Evolutionary conservation across 2,113 vertebrate genomes (phyloP), one percentile per base, ranked within the genome.

Genomic region (Microcebus ravelobensis): DNA sequence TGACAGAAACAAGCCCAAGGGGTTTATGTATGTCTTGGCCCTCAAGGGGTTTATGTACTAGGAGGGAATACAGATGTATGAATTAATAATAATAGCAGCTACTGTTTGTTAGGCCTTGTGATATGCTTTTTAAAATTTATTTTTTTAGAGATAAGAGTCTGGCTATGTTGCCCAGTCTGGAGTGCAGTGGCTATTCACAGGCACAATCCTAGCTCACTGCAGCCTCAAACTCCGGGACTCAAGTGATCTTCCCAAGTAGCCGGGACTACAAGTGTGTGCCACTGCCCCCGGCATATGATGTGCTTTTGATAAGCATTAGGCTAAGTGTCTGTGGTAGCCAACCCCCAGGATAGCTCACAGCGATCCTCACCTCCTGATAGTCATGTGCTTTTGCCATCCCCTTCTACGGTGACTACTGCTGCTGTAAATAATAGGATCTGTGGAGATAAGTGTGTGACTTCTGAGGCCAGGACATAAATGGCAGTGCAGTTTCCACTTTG

Each of bases 361-460:
- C 21, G 61, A 67, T 12, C 52, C 25, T 82, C 15, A 45, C 36
- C 63, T 48, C 59, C 55, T 86, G 21, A 50, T 20, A 63, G 25
- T 70, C 73, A 29, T 50, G 15, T 79, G 31, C n/a, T 90, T 57
- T 0, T 86, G 13, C 29, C 34, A 10, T n/a, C 34, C 31, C 57
- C 63, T 90, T 39, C 84, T 63, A 50, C 36, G 12, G 4, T 90
- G 59, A 85, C 48, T 29, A 91, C 39, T 29, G 63, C 39, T 96
- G 90, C 88, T 61, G 71, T 90, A 89, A 95, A 84, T 83, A 90
- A 95, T 23, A 81, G 76, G 79, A 94, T 92, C 93, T 95, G 76
- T 63, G 94, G 31, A 61, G 61, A 91, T 65, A 63, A 13, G 31
- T 87, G 20, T 92, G 59, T 84, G 85, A 81, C 91, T 90, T 92